Evolutionary conservation across 2,888 invertebrate species (phyloP).

Genomic region (Drosophila multiciliata): DNA sequence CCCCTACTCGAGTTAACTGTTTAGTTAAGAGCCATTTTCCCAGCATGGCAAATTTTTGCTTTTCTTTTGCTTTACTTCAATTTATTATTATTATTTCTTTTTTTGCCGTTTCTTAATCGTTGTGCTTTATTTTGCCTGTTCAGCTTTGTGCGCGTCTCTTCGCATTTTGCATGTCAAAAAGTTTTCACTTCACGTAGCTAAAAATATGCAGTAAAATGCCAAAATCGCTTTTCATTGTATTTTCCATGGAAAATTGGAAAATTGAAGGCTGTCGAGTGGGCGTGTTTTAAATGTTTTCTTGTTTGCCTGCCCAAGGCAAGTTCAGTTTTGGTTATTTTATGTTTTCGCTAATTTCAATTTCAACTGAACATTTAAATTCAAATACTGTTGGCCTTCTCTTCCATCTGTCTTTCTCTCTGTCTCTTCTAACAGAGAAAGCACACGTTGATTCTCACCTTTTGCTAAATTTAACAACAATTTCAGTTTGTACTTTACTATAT

Average conservation of each 20-base stretch:
- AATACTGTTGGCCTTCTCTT: constrained; percentile 7
- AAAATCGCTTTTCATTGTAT: constrained; percentile 37
- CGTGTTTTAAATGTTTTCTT: constrained; percentile 8
- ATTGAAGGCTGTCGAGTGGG: constrained; percentile 44
- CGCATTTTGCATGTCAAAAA: constrained; percentile 74
- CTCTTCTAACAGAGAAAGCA: neutral
- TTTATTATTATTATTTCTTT: constrained; percentile 16
- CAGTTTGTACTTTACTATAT: constrained; percentile 31
- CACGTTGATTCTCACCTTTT: constrained; percentile 28
- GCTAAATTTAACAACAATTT: constrained; percentile 50
- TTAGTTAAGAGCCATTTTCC: constrained; percentile 50
- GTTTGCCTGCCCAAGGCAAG: constrained; percentile 19
- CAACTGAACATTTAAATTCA: constrained; percentile 10
- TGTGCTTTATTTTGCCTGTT: constrained; percentile 25
- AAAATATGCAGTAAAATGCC: constrained; percentile 57
- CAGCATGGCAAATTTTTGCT: constrained; percentile 53
- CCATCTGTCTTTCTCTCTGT: neutral
- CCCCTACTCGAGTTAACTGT: constrained; percentile 48
- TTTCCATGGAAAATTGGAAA: constrained; percentile 51
- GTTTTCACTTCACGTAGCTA: constrained; percentile 57
- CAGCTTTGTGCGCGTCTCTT: constrained; percentile 42
- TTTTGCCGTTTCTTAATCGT: constrained; percentile 67
- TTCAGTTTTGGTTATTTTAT: constrained; percentile 13
- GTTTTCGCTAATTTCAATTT: constrained; percentile 19
- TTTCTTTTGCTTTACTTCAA: constrained; percentile 29